A percentile compares a stretch with the other conserved stretches of the same genome.
phyloP scores from a whole-genome alignment of 2,113 vertebrate species.

The Irena cyanogastra region DNA sequence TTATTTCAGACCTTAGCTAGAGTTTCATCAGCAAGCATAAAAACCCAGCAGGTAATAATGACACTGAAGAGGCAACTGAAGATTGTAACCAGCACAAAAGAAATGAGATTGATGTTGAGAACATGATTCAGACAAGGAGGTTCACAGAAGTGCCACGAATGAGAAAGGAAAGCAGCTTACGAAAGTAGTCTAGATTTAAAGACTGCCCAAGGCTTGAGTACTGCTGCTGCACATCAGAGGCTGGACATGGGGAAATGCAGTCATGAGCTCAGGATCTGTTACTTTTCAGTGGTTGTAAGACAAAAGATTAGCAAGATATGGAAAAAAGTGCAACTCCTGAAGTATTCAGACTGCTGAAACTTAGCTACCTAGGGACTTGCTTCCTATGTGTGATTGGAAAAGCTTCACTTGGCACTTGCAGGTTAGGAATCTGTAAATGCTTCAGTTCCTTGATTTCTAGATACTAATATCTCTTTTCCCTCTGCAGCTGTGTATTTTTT shows the following conservation, averaged over 20 bases:
- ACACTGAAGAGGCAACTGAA: neutral
- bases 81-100: neutral
- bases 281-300: neutral
- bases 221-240: neutral
- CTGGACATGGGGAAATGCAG: neutral
- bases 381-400: fast-evolving
- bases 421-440: neutral
- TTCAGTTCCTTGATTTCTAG: neutral
- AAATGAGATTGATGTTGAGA: neutral
- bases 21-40: neutral
- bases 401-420: neutral
- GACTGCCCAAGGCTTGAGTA: neutral
- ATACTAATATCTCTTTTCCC: neutral
- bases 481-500: neutral
- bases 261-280: neutral
- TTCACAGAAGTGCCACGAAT: neutral
- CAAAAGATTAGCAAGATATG: neutral
- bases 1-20: neutral
- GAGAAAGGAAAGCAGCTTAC: neutral
- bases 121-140: neutral
- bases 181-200: neutral
- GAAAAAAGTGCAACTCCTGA: neutral
- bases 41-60: neutral
- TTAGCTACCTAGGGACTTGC: neutral
- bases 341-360: neutral